Evolutionary conservation across 2,797 vertebrate genomes (phyloP), one percentile per base, ranked within the genome.

Genomic region (Lepidocolaptes lacrymiger): DNA sequence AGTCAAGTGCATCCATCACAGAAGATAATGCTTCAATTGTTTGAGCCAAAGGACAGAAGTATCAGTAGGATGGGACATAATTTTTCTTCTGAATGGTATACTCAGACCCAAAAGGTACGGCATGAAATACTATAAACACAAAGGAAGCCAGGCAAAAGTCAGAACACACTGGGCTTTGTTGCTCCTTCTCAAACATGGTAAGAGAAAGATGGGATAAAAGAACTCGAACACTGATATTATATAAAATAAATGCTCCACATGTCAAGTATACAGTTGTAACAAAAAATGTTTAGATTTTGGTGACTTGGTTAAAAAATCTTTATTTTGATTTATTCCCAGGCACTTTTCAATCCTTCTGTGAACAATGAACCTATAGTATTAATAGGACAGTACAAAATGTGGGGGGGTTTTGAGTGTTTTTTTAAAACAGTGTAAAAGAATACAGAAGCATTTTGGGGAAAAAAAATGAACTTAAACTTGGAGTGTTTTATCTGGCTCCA

Each of bases 401-500:
- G 41, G 41, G 41, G 41, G 17, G 17, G 6, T 41, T 41, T 43
- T 43, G 17, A 43, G 44, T 44, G 20, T 44, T 24, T 26, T 48
- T 51, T 51, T 28, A 28, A 28, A 51, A 28, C 49, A 51, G 49
- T 51, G 49, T 55, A 78, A 89, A 78, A 92, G 54, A 91, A 93
- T 83, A 76, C 48, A 81, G 26, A 96, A 96, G 80, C 93, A 85
- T 90, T 91, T 88, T 32, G 30, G 19, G 20, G 4, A 1, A 2
- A 4, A 21, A 15, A 43, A 67, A 83, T 55, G 5, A 49, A 76
- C 89, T 93, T 92, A 74, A 91, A 73, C 39, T 74, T 80, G 43
- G 62, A 94, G 20, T 86, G 85, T 96, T 98, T 96, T 86, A 61
- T 93, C 89, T 97, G 97, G 97, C 92, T 96, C 63, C 81, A 51